Evolutionary conservation across 1,140 invertebrate genomes (phyloP), one percentile per base, ranked within the genome.

Genomic region (Nephila pilipes): DNA sequence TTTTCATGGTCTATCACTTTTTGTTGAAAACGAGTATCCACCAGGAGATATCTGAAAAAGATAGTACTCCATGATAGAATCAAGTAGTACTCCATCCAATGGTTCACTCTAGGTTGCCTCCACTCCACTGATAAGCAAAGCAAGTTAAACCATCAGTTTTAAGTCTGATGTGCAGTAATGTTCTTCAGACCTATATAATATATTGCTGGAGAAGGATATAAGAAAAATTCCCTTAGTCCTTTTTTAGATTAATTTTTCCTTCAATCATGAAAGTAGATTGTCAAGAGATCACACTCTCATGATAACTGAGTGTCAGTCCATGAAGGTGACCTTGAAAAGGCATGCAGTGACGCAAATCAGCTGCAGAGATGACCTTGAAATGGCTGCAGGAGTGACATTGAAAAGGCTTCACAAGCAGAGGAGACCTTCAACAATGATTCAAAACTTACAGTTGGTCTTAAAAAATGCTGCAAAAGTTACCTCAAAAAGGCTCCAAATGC

Each of bases 221-320:
- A 32, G 69, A 32, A 75, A 75, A 75, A 75, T 75, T 75, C 20
- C 6, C 69, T 1, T 75, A 36, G 69, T 75, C 69, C 46, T 46
- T 10, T 75, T 75, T 29, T 6, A 32, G 69, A 75, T 75, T 36
- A 32, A 75, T 36, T 75, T 75, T 75, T 32, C 12, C 32, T 14
- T 36, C 18, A 32, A 36, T 75, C 29, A 75, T 75, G 69, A 75
- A 75, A 36, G 29, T 29, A 75, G 69, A 75, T 75, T 75, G 69
- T 75, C 69, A 75, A 75, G 69, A 75, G 69, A 29, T 29, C 32
- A 32, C 10, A 65, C 25, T 65, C n/a, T 65, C 63, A 25, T 65
- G 63, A 65, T 65, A 25, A 65, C 63, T 63, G 22, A 25, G 22
- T 6, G n/a, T 10, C 60, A 63, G 60, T 25, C 22, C 60, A 65